Evolutionary conservation across 2,888 invertebrate species (phyloP).

Genomic region (Sympetrum striolatum): DNA sequence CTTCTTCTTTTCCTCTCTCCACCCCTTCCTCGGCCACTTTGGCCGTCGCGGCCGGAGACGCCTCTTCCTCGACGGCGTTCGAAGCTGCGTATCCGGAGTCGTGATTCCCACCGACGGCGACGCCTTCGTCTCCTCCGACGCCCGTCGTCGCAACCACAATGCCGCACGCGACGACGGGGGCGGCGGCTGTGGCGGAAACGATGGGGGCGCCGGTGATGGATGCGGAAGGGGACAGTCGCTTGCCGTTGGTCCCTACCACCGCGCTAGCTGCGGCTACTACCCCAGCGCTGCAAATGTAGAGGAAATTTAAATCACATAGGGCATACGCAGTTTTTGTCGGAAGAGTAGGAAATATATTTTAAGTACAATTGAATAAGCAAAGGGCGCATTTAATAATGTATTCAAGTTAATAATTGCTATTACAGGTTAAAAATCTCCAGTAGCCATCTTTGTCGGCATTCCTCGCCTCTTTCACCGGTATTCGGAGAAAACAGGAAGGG

Average conservation of each 20-base stretch:
- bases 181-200: constrained; percentile 53
- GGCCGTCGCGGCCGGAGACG: neutral
- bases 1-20: constrained; percentile 39
- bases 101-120: constrained; percentile 72
- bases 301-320: too few species aligned
- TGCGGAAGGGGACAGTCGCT: constrained; percentile 53
- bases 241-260: neutral
- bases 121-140: constrained; percentile 65
- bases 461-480: too few species aligned
- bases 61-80: constrained; percentile 60
- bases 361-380: too few species aligned
- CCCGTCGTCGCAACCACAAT: constrained; percentile 34
- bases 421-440: too few species aligned
- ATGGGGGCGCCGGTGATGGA: constrained; percentile 57
- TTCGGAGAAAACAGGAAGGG: too few species aligned
- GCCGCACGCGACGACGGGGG: constrained; percentile 49
- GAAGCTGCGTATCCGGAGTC: constrained; percentile 82
- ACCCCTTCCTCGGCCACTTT: neutral
- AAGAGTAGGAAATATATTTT: too few species aligned
- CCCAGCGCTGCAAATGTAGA: neutral
- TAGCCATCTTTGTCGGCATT: too few species aligned
- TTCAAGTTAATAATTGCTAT: too few species aligned
- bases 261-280: constrained; percentile 1
- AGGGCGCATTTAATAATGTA: too few species aligned
- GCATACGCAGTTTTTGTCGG: too few species aligned